These are phyloP conservation scores for Vulpes ferrilata DNA, from an alignment of 2,113 vertebrate genomes.

Conservation along the genomic window DNA sequence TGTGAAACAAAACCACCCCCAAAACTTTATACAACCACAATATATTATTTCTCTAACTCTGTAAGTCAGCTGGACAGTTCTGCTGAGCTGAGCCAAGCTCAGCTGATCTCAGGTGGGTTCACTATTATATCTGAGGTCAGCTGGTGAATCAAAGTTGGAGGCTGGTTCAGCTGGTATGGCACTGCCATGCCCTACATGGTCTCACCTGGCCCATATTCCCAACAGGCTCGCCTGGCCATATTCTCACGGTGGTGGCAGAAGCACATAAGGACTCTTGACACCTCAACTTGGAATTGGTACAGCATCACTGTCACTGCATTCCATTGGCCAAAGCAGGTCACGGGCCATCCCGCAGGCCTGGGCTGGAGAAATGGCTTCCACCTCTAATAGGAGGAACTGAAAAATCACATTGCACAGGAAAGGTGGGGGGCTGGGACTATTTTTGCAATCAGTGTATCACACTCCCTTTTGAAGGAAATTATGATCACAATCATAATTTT, in stretches of 20 bases:
- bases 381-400: not conserved
- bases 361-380: not conserved
- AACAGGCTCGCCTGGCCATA: not conserved
- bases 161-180: not conserved
- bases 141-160: not conserved
- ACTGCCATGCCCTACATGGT: not conserved
- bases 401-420: not conserved
- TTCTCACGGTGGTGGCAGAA: rapidly evolving
- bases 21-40: not conserved
- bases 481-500: not conserved
- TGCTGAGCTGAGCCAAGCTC: not conserved
- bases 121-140: not conserved
- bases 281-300: not conserved
- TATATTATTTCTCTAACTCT: not conserved
- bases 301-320: not conserved
- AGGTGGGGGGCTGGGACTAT: rapidly evolving
- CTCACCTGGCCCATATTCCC: no score
- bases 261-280: not conserved
- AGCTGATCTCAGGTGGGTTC: not conserved
- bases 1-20: not conserved
- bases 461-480: not conserved
- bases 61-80: not conserved
- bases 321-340: not conserved
- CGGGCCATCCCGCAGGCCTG: not conserved
- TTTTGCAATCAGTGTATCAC: not conserved